A percentile compares a stretch with the other conserved stretches of the same genome.
These are phyloP conservation scores for Euspilapteryx auroguttella DNA, from an alignment of 2,888 invertebrate species.

Conservation along the genomic window DNA sequence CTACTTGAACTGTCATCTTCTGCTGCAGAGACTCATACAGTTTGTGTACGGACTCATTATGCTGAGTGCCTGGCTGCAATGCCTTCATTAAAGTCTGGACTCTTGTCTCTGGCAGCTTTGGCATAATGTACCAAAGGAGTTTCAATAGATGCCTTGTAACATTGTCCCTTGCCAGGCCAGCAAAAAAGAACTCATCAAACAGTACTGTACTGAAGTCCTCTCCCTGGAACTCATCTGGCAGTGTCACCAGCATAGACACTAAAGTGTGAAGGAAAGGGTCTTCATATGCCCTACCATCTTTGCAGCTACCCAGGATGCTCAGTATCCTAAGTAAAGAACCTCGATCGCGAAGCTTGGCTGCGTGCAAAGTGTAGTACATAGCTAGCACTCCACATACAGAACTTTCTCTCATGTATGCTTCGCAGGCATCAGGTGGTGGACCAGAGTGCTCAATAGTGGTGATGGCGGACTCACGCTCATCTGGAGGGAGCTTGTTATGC, in stretches of 20 bases:
- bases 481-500: slow-evolving; percentile 85
- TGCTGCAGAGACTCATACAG: slow-evolving; percentile 77
- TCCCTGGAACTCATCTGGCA: slow-evolving; percentile 89
- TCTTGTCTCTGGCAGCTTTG: slow-evolving; percentile 77
- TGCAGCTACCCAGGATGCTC: slow-evolving; percentile 88
- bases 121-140: slow-evolving; percentile 87
- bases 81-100: slow-evolving; percentile 81
- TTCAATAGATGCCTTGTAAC: slow-evolving; percentile 90
- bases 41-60: slow-evolving; percentile 82
- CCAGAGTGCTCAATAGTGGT: slow-evolving; percentile 93
- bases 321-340: slow-evolving; percentile 82
- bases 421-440: slow-evolving; percentile 90
- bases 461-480: slow-evolving; percentile 90
- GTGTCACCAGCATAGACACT: slow-evolving; percentile 81
- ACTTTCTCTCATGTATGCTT: slow-evolving; percentile 89
- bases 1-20: slow-evolving; percentile 73
- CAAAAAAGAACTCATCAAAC: slow-evolving; percentile 95
- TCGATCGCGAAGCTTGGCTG: slow-evolving; percentile 79
- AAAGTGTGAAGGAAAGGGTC: slow-evolving; percentile 94
- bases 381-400: slow-evolving; percentile 90
- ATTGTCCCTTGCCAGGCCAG: slow-evolving; percentile 86
- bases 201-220: slow-evolving; percentile 95
- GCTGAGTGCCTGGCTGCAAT: slow-evolving; percentile 74
- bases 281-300: slow-evolving; percentile 90
- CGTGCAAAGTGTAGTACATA: slow-evolving; percentile 93